These are phyloP conservation scores for Alosa alosa DNA, from an alignment of 2,113 vertebrate genomes.

Conservation along the genomic window DNA sequence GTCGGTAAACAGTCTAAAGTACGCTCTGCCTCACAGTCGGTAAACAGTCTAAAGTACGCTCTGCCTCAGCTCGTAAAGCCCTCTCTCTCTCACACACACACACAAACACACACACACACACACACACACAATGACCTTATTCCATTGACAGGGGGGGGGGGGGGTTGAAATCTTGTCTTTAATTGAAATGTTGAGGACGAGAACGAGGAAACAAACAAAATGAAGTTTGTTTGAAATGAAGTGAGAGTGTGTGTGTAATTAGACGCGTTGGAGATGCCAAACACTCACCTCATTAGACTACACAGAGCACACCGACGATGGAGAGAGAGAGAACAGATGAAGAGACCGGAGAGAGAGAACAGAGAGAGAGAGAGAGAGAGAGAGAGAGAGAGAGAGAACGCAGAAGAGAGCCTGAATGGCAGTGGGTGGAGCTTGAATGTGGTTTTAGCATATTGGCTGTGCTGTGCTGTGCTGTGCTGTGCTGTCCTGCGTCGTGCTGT, in stretches of 20 bases:
- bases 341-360: neutral
- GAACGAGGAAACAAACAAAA: neutral
- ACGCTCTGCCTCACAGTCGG: too few relatives aligned
- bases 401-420: conserved; percentile 17
- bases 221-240: too few relatives aligned
- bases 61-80: too few relatives aligned
- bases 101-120: neutral
- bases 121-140: neutral
- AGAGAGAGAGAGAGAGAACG: conserved; percentile 53
- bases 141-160: neutral
- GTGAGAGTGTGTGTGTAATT: neutral
- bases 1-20: too few relatives aligned
- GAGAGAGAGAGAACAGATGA: too few relatives aligned
- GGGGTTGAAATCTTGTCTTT: neutral
- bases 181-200: neutral
- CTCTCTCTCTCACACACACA: too few relatives aligned
- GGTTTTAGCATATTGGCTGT: too few relatives aligned
- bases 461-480: neutral
- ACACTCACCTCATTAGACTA: neutral
- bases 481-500: too few relatives aligned
- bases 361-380: neutral
- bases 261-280: neutral
- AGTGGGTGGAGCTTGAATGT: neutral
- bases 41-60: too few relatives aligned
- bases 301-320: neutral